phyloP scores from a whole-genome alignment of 2,888 invertebrate genomes.

The Nephrotoma flavescens region DNA sequence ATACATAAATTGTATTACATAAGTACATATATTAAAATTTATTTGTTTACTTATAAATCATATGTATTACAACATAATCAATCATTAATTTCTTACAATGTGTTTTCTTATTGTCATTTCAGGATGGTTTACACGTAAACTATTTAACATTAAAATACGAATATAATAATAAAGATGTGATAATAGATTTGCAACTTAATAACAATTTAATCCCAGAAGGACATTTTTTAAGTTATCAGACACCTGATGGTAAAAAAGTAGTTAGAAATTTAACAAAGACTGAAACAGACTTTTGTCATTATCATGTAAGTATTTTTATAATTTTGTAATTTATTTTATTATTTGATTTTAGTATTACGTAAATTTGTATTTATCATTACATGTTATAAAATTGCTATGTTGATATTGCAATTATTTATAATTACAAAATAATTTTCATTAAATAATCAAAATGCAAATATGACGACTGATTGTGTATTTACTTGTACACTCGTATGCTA shows the following conservation, averaged over 20 bases:
- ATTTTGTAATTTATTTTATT: not conserved
- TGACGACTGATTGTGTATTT: not conserved
- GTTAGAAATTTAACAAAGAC: constrained; percentile 31
- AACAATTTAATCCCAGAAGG: constrained; percentile 27
- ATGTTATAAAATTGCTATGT: not conserved
- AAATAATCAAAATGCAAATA: not conserved
- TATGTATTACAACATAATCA: too few relatives aligned
- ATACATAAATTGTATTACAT: not conserved
- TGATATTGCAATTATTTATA: not conserved
- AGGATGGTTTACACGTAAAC: constrained; percentile 23
- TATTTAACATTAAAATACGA: constrained; percentile 45
- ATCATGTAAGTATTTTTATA: constrained; percentile 23
- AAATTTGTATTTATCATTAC: not conserved
- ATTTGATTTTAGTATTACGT: too few relatives aligned
- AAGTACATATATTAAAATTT: not conserved
- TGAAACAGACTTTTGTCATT: constrained; percentile 32
- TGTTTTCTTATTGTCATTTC: not conserved
- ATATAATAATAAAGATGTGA: constrained; percentile 46
- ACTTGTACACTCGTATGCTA: not conserved
- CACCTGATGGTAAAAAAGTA: constrained; percentile 21
- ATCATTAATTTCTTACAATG: not conserved
- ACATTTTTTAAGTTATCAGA: constrained; percentile 31
- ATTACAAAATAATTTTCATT: not conserved
- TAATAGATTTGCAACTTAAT: constrained; percentile 25
- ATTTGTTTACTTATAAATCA: not conserved